Evolutionary conservation across 2,797 vertebrate genomes (phyloP).

Genomic region (Paratrypauchen microcephalus): DNA sequence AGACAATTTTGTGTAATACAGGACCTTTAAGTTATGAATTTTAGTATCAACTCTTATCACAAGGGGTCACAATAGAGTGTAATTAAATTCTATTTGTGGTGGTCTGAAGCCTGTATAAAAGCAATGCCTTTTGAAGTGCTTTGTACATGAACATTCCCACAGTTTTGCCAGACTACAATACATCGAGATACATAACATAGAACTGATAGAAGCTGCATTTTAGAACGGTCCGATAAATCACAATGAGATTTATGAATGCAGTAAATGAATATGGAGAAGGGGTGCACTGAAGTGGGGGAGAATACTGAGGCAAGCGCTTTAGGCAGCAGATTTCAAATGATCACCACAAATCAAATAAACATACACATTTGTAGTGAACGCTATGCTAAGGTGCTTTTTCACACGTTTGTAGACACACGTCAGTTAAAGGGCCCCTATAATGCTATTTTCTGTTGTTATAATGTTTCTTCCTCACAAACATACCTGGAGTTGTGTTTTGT

Average conservation of each 20-base stretch:
- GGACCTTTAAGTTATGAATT: too few species aligned
- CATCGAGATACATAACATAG: background rate
- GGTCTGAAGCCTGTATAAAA: too few species aligned
- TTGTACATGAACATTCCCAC: background rate
- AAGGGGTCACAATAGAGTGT: too few species aligned
- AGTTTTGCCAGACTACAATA: background rate
- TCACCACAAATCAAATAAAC: conserved; percentile 4
- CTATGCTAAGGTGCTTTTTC: background rate
- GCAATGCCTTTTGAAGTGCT: too few species aligned
- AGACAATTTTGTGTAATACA: too few species aligned
- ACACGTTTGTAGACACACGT: background rate
- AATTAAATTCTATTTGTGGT: too few species aligned
- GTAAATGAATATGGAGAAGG: background rate
- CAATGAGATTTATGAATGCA: conserved; percentile 8
- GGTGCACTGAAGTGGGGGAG: background rate
- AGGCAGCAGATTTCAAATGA: conserved; percentile 1
- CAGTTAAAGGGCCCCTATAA: too few species aligned
- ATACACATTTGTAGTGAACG: background rate
- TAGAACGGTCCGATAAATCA: background rate
- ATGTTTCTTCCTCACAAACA: too few species aligned
- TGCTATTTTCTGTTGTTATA: too few species aligned
- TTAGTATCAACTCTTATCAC: too few species aligned
- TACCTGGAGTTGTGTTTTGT: too few species aligned
- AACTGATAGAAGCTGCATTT: background rate
- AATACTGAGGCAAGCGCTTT: background rate